Evolutionary conservation across 1,140 invertebrate species (phyloP).

Genomic region (Drosophila ohnishii): DNA sequence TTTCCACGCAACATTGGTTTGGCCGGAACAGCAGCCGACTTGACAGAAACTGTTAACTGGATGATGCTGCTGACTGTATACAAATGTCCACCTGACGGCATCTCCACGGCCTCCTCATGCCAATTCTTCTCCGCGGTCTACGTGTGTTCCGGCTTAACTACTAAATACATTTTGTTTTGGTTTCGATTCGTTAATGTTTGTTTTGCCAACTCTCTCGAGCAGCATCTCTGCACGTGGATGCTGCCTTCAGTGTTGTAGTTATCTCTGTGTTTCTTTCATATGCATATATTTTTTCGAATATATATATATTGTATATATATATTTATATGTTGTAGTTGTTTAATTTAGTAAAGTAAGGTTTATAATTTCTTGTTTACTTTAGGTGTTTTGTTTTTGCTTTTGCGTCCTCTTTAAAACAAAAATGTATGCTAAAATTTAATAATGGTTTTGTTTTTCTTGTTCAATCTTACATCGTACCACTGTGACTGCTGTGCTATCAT

Average conservation of each 20-base stretch:
- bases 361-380: conserved; percentile 78
- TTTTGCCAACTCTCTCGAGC: conserved; percentile 42
- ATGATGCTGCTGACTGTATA: conserved; percentile 17
- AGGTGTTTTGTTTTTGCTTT: conserved; percentile 30
- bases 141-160: conserved; percentile 39
- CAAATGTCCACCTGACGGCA: conserved; percentile 32
- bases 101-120: background rate
- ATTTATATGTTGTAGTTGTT: conserved; percentile 51
- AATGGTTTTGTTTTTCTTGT: conserved; percentile 52
- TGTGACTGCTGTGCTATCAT: conserved; percentile 30
- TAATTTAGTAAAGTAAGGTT: conserved; percentile 81
- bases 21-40: conserved; percentile 48
- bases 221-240: conserved; percentile 34
- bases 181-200: conserved; percentile 62
- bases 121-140: background rate
- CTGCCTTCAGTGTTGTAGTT: conserved; percentile 21
- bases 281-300: conserved; percentile 54
- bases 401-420: conserved; percentile 67
- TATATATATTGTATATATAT: conserved; percentile 59
- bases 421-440: conserved; percentile 74
- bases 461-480: conserved; percentile 72
- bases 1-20: conserved; percentile 30
- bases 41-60: conserved; percentile 57
- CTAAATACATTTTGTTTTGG: conserved; percentile 74
- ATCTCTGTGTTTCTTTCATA: conserved; percentile 54